Conservation (phyloP, 2,113 vertebrate genomes). For the Galbula dea region DNA sequence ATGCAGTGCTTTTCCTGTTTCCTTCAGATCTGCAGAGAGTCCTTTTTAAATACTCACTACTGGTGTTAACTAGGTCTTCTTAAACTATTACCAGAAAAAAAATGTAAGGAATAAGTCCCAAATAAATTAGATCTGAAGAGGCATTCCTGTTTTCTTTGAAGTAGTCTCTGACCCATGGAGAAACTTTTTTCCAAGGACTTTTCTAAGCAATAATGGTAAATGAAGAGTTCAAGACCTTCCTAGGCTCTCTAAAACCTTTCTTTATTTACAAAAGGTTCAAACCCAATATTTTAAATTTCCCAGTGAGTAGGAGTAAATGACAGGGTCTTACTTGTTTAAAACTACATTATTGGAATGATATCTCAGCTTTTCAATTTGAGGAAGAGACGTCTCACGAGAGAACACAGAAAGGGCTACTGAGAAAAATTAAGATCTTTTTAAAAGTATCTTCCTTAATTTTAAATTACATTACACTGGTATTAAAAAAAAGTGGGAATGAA, state of each 20-base stretch:
- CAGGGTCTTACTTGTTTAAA: neutral
- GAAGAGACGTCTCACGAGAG: neutral
- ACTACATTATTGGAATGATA: neutral
- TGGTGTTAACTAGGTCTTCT: neutral
- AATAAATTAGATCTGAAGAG: neutral
- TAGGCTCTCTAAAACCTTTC: neutral
- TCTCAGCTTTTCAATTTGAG: neutral
- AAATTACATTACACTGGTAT: neutral
- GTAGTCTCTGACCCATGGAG: neutral
- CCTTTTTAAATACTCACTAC: neutral
- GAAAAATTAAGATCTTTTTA: fast-evolving
- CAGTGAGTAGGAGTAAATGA: neutral
- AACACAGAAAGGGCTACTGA: neutral
- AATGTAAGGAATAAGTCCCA: neutral
- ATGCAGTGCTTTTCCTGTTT: neutral
- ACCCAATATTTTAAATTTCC: neutral
- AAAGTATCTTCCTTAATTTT: neutral
- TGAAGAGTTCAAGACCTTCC: neutral
- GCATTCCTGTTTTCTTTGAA: neutral
- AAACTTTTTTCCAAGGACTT: neutral
- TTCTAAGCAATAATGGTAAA: neutral
- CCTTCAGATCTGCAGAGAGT: neutral
- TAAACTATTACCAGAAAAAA: neutral
- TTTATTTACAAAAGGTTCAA: neutral
- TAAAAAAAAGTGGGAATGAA: neutral